Evolutionary conservation across 1,140 invertebrate genomes (phyloP), one percentile per base, ranked within the genome.

Genomic region (Drosophila burlai): DNA sequence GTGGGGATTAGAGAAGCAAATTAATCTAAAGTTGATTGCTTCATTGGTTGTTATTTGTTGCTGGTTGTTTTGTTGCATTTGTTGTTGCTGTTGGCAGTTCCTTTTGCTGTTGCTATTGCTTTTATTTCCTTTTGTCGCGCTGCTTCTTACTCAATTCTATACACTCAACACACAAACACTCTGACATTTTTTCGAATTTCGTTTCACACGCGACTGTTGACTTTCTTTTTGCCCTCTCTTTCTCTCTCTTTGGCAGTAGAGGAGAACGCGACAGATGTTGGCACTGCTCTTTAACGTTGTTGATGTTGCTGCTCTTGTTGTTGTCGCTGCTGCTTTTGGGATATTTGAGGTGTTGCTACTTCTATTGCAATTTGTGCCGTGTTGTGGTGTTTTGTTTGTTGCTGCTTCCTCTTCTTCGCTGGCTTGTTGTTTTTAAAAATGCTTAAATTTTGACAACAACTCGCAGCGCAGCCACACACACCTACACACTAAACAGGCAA

Each of bases 131-230:
- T 78, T 50, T 42, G 61, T 72, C 49, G 40, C 57, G 55, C 49
- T 66, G 50, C 66, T 86, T 67, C 83, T 83, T 83, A 87, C 79
- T 87, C 47, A 80, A 83, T 80, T 83, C 76, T 83, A 89, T 82
- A 85, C 81, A 85, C 75, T 81, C 55, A 81, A 63, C 65, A 79
- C 75, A 90, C 75, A 76, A 65, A 81, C 65, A 69, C 68, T 65
- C 66, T 45, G 46, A 68, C 54, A 74, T 61, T 73, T 76, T 57
- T 80, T 79, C 65, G 31, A 57, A 87, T 81, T 77, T 71, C 68
- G 66, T 46, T 87, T 62, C 67, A 62, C 64, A 62, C 60, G 68
- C 77, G 78, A 76, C 69, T 86, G 76, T 83, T 77, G 82, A 68
- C 54, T 85, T 85, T 87, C 83, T 86, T 81, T 85, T 86, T 55